These are phyloP conservation scores for Heliconius erato DNA, from an alignment of 2,888 invertebrate species.

Conservation along the genomic window DNA sequence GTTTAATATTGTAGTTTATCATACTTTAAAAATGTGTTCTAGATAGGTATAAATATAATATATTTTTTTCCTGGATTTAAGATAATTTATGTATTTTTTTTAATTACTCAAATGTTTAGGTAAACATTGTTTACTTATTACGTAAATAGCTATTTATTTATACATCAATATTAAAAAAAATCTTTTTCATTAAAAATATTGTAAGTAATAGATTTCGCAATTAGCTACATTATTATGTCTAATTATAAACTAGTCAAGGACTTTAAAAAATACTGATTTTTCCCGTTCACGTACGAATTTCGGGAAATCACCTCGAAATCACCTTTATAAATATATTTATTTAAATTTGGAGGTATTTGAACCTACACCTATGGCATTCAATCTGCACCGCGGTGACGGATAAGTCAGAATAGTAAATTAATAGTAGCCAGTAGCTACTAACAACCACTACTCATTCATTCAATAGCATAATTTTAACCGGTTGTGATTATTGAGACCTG, in stretches of 20 bases:
- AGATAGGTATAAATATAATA: not conserved
- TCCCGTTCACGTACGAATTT: no score
- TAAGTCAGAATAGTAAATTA: not conserved
- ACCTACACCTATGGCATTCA: not conserved
- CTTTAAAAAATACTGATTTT: no score
- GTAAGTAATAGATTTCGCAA: not conserved
- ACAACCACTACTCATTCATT: slow-evolving; percentile 3
- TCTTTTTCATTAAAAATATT: slow-evolving; percentile 1
- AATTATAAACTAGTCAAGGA: not conserved
- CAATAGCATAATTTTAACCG: slow-evolving; percentile 11
- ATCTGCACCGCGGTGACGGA: not conserved
- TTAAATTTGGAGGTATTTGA: not conserved
- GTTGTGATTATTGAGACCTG: slow-evolving; percentile 1
- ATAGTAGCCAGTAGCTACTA: not conserved
- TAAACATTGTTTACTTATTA: not conserved
- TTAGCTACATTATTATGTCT: not conserved
- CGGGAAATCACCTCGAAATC: no score
- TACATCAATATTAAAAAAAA: not conserved
- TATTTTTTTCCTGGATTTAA: not conserved
- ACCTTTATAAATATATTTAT: not conserved
- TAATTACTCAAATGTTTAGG: no score
- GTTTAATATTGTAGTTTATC: no score
- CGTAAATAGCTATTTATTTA: not conserved
- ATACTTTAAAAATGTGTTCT: not conserved
- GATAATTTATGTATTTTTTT: no score